Evolutionary conservation across 2,113 vertebrate genomes (phyloP).

Genomic region (Lonchura striata): DNA sequence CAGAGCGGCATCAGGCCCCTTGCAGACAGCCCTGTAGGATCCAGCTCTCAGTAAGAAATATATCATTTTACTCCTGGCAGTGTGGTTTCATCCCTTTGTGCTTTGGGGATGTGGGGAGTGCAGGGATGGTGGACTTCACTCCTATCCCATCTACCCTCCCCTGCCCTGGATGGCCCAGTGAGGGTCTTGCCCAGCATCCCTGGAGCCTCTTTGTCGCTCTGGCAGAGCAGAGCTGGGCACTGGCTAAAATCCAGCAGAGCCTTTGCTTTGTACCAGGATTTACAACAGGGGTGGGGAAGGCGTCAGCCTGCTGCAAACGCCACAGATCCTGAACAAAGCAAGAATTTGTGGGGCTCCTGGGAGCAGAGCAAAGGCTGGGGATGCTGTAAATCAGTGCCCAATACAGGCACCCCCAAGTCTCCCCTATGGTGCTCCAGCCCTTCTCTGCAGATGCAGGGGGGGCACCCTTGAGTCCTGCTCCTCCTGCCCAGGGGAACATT

Average conservation of each 20-base stretch:
- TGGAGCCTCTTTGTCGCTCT: rapidly evolving
- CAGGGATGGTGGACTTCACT: neutral
- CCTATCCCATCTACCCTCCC: neutral
- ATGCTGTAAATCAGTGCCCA: neutral
- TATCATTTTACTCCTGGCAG: neutral
- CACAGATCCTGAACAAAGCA: rapidly evolving
- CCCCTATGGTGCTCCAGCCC: neutral
- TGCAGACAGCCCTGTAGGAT: neutral
- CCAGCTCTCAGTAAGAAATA: neutral
- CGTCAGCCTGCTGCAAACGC: neutral
- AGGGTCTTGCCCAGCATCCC: neutral
- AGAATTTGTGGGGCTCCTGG: neutral
- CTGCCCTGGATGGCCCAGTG: neutral
- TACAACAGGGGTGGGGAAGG: neutral
- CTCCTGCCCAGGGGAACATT: neutral
- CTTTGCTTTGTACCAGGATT: neutral
- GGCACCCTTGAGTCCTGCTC: no score
- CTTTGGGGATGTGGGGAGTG: neutral
- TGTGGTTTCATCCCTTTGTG: neutral
- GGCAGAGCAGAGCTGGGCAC: neutral
- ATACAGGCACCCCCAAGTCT: neutral
- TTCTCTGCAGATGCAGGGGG: rapidly evolving
- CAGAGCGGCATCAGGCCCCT: rapidly evolving
- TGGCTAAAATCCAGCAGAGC: neutral
- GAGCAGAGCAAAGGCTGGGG: neutral